These are phyloP conservation scores for Heterodera schachtii DNA, from an alignment of 1,140 invertebrate species.

Conservation along the genomic window DNA sequence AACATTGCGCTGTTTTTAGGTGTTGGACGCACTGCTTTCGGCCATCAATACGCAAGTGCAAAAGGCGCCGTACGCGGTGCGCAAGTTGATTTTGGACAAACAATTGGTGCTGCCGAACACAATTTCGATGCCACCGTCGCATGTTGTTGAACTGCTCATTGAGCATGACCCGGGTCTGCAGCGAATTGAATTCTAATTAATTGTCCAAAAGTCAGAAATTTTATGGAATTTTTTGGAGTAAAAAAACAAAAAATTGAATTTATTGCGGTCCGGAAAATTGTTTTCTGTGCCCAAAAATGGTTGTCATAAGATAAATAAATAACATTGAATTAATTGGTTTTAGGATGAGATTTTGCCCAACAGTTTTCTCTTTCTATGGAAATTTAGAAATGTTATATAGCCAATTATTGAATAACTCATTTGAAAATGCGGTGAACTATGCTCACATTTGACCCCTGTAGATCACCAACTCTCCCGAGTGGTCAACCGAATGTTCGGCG, in stretches of 20 bases:
- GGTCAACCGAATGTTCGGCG: constrained; percentile 56
- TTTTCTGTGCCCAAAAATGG: neutral
- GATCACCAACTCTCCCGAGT: constrained; percentile 46
- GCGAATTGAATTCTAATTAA: neutral
- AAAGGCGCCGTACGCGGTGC: constrained; percentile 55
- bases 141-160: constrained; percentile 62
- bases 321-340: too few species aligned
- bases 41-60: constrained; percentile 65
- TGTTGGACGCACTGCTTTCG: constrained; percentile 58
- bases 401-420: too few species aligned
- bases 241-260: constrained; percentile 19
- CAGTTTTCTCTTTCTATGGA: too few species aligned
- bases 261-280: neutral
- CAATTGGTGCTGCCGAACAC: constrained; percentile 64
- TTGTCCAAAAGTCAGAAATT: neutral
- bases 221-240: neutral
- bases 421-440: too few species aligned
- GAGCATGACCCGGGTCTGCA: constrained; percentile 53
- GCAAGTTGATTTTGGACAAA: constrained; percentile 64
- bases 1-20: neutral
- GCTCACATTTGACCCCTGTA: neutral
- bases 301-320: too few species aligned
- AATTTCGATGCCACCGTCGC: constrained; percentile 63
- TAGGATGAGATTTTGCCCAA: too few species aligned
- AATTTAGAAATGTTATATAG: too few species aligned